Evolutionary conservation across 1,140 invertebrate species (phyloP).

Genomic region (Pseudomyrmex pallidus): DNA sequence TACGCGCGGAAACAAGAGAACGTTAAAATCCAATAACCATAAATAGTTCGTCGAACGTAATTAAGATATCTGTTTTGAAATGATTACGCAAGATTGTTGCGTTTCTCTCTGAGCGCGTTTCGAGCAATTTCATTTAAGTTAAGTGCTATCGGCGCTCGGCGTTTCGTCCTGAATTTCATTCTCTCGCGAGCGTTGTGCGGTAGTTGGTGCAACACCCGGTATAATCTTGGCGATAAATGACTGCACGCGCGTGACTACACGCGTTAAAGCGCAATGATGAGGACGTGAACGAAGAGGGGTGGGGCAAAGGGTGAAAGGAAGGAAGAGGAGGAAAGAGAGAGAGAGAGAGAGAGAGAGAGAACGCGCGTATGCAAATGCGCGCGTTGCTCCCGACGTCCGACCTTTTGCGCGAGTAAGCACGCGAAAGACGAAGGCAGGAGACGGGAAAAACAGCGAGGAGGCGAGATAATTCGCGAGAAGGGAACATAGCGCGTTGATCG

Average conservation of each 20-base stretch:
- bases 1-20: no score
- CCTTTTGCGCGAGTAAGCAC: slow-evolving; percentile 21
- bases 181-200: background rate
- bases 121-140: background rate
- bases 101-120: no score
- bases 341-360: background rate
- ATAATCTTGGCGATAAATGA: slow-evolving; percentile 45
- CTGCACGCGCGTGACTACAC: slow-evolving; percentile 22
- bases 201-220: background rate
- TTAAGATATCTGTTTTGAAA: no score
- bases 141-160: background rate
- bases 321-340: no score
- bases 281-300: background rate
- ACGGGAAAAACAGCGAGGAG: background rate
- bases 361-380: slow-evolving; percentile 54
- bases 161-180: background rate
- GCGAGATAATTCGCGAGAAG: slow-evolving; percentile 11
- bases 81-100: no score
- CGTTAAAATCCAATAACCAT: no score
- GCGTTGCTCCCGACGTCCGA: slow-evolving; percentile 22
- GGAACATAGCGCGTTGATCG: slow-evolving; percentile 50
- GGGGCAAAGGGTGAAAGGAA: no score
- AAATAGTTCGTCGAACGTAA: background rate
- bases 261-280: slow-evolving; percentile 46
- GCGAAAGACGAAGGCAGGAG: background rate